Percentiles rank a stretch among this genome's conserved stretches.
Conservation (phyloP, 2,888 invertebrate species). For the Baronia brevicornis region DNA sequence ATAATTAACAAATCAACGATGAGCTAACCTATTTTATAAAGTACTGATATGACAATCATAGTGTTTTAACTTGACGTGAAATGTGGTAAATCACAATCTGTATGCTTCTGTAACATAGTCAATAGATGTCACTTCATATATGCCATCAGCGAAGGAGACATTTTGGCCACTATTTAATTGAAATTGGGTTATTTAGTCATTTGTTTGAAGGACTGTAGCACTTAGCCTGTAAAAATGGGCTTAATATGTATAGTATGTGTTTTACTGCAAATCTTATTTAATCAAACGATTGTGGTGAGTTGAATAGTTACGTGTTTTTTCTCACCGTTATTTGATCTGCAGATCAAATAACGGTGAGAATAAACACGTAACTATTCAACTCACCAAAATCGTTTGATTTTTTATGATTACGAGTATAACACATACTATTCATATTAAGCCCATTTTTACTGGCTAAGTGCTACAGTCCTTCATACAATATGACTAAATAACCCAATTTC, state of each 20-base stretch:
- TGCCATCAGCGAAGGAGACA: not conserved
- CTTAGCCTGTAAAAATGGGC: conserved; percentile 7
- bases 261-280: conserved; percentile 1
- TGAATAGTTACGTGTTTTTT: too few species aligned
- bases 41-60: conserved; percentile 1
- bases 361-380: too few species aligned
- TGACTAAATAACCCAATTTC: conserved; percentile 1
- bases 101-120: not conserved
- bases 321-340: too few species aligned
- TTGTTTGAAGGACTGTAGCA: conserved; percentile 4
- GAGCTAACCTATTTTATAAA: too few species aligned
- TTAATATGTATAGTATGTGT: conserved; percentile 2
- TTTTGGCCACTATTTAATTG: conserved; percentile 6
- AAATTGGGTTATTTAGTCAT: not conserved
- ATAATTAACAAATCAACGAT: conserved; percentile 1
- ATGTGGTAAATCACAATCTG: not conserved
- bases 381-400: not conserved
- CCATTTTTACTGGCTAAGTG: conserved; percentile 10
- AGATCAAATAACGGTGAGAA: too few species aligned
- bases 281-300: too few species aligned
- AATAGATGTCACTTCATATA: not conserved
- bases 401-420: conserved; percentile 3
- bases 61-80: conserved; percentile 3
- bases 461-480: conserved; percentile 1
- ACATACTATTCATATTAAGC: conserved; percentile 2